These are phyloP conservation scores for Chrysomallon squamiferum DNA, from an alignment of 1,140 invertebrate species.

Conservation along the genomic window DNA sequence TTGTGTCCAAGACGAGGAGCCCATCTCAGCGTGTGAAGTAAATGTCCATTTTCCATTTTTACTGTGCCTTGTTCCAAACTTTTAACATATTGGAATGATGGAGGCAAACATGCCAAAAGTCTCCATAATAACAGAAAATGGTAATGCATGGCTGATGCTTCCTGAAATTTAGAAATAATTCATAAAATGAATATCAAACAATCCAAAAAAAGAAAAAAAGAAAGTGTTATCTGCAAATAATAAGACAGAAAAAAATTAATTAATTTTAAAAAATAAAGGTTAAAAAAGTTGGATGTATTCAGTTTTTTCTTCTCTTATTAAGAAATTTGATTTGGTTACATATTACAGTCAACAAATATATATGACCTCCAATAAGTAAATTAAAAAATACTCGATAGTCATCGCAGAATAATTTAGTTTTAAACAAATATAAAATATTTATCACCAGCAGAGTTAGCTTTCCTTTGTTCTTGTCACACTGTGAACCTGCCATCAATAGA, in stretches of 20 bases:
- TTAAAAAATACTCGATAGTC: background rate
- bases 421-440: background rate
- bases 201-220: too few relatives aligned
- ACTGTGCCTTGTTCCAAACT: constrained; percentile 72
- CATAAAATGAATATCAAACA: background rate
- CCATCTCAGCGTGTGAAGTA: constrained; percentile 79
- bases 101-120: constrained; percentile 81
- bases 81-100: constrained; percentile 86
- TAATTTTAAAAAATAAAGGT: background rate
- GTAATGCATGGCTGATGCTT: constrained; percentile 86
- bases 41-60: constrained; percentile 64
- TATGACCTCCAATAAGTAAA: background rate
- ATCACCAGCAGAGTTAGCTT: constrained; percentile 58
- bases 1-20: constrained; percentile 76
- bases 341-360: background rate
- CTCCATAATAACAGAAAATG: constrained; percentile 88
- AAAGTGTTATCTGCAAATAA: too few relatives aligned
- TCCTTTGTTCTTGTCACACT: constrained; percentile 56
- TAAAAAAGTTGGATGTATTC: background rate
- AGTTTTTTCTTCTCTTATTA: background rate
- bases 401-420: background rate
- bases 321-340: background rate
- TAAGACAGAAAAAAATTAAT: background rate
- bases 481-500: constrained; percentile 67
- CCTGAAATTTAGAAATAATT: constrained; percentile 60